Evolutionary conservation across 1,140 invertebrate species (phyloP), one percentile per base, ranked within the genome.

Genomic region (Drosophila albomicans): DNA sequence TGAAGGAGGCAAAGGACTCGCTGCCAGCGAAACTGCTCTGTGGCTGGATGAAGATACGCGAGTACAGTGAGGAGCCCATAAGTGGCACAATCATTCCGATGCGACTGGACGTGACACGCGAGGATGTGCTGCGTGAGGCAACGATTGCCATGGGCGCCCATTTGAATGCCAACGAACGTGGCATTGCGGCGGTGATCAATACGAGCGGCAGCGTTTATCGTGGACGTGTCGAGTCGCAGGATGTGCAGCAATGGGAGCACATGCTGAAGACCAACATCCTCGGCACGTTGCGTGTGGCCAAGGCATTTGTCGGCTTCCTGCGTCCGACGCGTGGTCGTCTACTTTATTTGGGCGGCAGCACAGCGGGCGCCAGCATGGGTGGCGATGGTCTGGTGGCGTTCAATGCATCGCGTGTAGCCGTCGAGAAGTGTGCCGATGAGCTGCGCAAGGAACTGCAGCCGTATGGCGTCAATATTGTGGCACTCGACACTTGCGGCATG

Each of bases 151-250:
- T 97, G 64, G 95, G 96, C 15, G 95, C 96, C 41, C 96, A 97
- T 93, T 93, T 97, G 69, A 96, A 96, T 59, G 96, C 96, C 16
- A 96, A 96, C 43, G 96, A 97, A 93, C 96, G 96, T 82, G 96
- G 96, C 75, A 94, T 97, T 59, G 96, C 96, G 95, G 96, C 96
- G 35, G 96, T 97, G 3, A 95, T 97, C 48, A 96, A 97, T 90
- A 97, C 96, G 1, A 96, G 95, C 8, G 96, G 96, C 10, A 94
- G 95, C 70, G 94, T 95, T 57, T 94, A 96, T 91, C 93, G 95
- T 64, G 94, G 95, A n/a, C 93, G 94, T 25, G 94, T 96, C 32
- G 95, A 96, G 63, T 94, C 94, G 59, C 96, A 97, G 81, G 95
- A 96, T 63, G 95, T 96, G 1, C 93, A 94, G 1, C 95, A 96